phyloP scores from a whole-genome alignment of 2,797 vertebrate genomes.

The Alauda arvensis region DNA sequence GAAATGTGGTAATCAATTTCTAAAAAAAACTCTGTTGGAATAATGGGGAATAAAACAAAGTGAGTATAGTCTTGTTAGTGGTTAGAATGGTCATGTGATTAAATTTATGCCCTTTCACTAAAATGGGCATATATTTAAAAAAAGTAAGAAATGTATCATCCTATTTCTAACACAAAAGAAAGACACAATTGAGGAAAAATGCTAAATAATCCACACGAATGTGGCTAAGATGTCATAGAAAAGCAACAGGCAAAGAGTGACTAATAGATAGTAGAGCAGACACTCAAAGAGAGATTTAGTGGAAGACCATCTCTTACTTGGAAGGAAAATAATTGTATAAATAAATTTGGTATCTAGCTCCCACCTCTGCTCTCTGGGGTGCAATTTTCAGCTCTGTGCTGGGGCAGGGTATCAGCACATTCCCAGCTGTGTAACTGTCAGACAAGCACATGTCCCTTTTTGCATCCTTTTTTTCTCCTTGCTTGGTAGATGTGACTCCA shows the following conservation, averaged over 20 bases:
- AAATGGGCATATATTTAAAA: not conserved
- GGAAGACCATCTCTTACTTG: not conserved
- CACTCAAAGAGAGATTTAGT: not conserved
- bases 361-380: not conserved
- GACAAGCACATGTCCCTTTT: not conserved
- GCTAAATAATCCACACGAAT: accelerated
- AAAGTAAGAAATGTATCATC: not conserved
- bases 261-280: not conserved
- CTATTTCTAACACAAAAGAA: not conserved
- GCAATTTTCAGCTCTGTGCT: not conserved
- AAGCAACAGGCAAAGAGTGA: not conserved
- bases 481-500: not conserved
- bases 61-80: not conserved
- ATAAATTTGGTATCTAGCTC: not conserved
- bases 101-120: not conserved
- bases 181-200: not conserved
- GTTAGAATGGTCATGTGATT: not conserved
- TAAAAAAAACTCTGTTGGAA: not conserved
- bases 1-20: not conserved
- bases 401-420: not conserved
- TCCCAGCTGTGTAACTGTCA: not conserved
- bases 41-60: not conserved
- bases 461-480: not conserved
- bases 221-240: not conserved
- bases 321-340: not conserved